Percentiles rank a stretch among this genome's conserved stretches.
phyloP scores from a whole-genome alignment of 2,888 invertebrate species.

The Drosophila limbata region DNA sequence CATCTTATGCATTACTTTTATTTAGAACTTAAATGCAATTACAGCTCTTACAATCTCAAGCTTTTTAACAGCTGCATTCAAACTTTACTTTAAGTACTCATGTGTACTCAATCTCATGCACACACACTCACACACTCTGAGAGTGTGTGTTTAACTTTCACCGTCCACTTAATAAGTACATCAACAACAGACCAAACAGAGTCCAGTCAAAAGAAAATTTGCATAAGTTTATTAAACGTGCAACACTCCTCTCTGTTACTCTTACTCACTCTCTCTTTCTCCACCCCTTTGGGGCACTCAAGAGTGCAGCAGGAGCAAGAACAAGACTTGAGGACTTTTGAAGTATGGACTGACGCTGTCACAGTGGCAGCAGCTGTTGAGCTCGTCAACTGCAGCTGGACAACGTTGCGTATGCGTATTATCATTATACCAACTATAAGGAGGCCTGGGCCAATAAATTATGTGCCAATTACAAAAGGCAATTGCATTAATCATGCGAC shows the following conservation, averaged over 20 bases:
- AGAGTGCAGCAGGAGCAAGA: conserved; percentile 44
- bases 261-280: not conserved
- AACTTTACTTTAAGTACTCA: conserved; percentile 30
- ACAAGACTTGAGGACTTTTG: conserved; percentile 40
- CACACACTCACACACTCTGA: conserved; percentile 2
- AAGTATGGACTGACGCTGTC: conserved; percentile 34
- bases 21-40: not conserved
- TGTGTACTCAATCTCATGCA: conserved; percentile 5
- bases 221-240: conserved; percentile 71
- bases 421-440: conserved; percentile 28
- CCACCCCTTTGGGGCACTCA: conserved; percentile 28
- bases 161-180: conserved; percentile 52
- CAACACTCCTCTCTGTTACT: not conserved
- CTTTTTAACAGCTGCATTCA: conserved; percentile 16
- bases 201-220: conserved; percentile 60
- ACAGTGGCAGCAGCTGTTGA: conserved; percentile 51
- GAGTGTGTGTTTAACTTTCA: conserved; percentile 39
- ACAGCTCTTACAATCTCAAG: conserved; percentile 2
- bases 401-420: conserved; percentile 71
- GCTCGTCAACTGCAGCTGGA: conserved; percentile 48
- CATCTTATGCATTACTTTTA: too few relatives aligned
- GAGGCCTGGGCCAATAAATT: conserved; percentile 71
- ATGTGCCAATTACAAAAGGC: conserved; percentile 79
- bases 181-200: conserved; percentile 48
- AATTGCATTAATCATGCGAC: conserved; percentile 78